Percentiles rank a stretch among this genome's conserved stretches.
Evolutionary conservation across 2,888 invertebrate species (phyloP).

Genomic region (Notodromas monacha): DNA sequence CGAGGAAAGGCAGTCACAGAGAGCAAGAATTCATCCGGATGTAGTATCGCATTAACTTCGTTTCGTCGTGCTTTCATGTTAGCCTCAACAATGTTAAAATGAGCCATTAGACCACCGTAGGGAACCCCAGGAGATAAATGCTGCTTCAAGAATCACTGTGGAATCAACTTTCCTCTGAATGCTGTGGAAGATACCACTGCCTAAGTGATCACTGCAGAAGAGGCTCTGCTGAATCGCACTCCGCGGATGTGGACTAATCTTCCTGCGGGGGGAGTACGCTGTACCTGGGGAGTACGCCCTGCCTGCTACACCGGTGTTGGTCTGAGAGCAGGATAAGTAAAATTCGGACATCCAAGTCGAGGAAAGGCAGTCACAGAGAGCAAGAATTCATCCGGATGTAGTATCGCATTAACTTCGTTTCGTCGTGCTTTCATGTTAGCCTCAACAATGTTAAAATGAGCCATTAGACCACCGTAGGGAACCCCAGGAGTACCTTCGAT

Average conservation of each 20-base stretch:
- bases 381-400: conserved; percentile 43
- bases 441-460: conserved; percentile 91
- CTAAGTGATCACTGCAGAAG: no score
- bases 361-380: conserved; percentile 79
- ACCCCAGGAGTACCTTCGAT: conserved; percentile 83
- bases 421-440: conserved; percentile 65
- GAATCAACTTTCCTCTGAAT: no score
- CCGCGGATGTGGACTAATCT: no score
- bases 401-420: conserved; percentile 35
- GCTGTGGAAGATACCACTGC: no score
- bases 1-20: conserved; percentile 17
- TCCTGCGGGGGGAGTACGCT: no score
- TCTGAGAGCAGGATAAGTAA: conserved; percentile 5
- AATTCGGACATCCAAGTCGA: no score
- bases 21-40: conserved; percentile 5
- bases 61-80: conserved; percentile 61
- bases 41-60: conserved; percentile 30
- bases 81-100: conserved; percentile 90
- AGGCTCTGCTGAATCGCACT: no score
- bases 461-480: conserved; percentile 42
- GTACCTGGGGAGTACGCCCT: no score
- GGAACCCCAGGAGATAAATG: conserved; percentile 54
- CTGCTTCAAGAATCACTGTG: no score
- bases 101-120: conserved; percentile 51
- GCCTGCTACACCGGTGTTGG: no score